Percentiles rank a stretch among this genome's conserved stretches.
These are phyloP conservation scores for Rhinogobius similis DNA, from an alignment of 2,113 vertebrate genomes.

Conservation along the genomic window DNA sequence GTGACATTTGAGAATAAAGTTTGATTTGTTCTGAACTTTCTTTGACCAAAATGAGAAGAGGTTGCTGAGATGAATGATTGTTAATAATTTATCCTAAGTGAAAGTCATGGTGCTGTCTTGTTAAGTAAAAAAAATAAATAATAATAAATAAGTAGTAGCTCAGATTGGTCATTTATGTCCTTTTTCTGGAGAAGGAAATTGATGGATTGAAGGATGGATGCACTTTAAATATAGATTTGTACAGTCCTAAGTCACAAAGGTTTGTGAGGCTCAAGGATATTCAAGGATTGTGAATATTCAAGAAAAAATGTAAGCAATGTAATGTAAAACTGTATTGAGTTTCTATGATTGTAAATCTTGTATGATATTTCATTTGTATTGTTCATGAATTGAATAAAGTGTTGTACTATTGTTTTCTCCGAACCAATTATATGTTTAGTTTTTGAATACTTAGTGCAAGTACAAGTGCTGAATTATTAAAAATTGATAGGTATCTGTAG, in stretches of 20 bases:
- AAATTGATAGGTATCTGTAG: too few relatives aligned
- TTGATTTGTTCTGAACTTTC: not conserved
- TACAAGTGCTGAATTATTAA: too few relatives aligned
- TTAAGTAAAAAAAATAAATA: too few relatives aligned
- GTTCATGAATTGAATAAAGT: constrained; percentile 2
- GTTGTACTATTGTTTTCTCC: not conserved
- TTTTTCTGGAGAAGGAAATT: not conserved
- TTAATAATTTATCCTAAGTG: too few relatives aligned
- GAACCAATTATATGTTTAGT: not conserved
- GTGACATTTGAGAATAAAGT: not conserved
- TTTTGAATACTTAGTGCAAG: too few relatives aligned
- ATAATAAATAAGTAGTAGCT: not conserved
- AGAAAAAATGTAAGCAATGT: not conserved
- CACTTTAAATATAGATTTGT: not conserved
- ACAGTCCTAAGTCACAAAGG: not conserved
- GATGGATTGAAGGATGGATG: not conserved
- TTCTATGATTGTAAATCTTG: not conserved
- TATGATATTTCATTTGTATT: not conserved
- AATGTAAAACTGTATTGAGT: not conserved
- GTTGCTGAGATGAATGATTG: not conserved
- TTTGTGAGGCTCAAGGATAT: not conserved
- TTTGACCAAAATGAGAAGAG: not conserved
- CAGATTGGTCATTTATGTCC: not conserved
- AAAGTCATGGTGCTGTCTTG: not conserved
- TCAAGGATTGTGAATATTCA: not conserved